Percentiles rank a stretch among this genome's conserved stretches.
phyloP scores from a whole-genome alignment of 1,140 invertebrate species.

The Dysdera silvatica region DNA sequence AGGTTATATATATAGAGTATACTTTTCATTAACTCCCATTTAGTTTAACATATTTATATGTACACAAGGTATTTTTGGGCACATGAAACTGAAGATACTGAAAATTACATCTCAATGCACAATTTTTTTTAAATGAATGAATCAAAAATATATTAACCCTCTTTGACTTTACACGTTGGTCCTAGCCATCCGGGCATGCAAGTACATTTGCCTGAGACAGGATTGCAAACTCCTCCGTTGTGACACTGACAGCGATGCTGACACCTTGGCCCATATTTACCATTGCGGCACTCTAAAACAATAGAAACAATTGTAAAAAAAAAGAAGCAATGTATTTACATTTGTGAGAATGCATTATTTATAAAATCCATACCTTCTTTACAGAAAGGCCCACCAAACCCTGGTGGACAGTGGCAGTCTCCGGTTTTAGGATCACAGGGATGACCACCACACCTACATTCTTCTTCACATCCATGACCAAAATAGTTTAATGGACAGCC shows the following conservation, averaged over 20 bases:
- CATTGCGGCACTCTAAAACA: conserved; percentile 54
- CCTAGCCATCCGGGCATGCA: conserved; percentile 22
- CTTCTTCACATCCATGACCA: conserved; percentile 53
- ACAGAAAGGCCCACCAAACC: conserved; percentile 71
- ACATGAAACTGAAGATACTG: too few relatives aligned
- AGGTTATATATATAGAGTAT: too few relatives aligned
- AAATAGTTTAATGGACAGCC: conserved; percentile 27
- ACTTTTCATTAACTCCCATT: too few relatives aligned
- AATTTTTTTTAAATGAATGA: too few relatives aligned
- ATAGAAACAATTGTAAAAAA: not conserved
- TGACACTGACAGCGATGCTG: conserved; percentile 80
- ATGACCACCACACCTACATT: conserved; percentile 60
- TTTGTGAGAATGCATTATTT: too few relatives aligned
- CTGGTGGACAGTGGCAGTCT: conserved; percentile 75
- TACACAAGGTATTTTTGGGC: too few relatives aligned
- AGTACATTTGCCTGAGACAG: conserved; percentile 60
- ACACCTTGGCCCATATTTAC: conserved; percentile 68
- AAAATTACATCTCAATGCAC: too few relatives aligned
- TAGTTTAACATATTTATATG: too few relatives aligned
- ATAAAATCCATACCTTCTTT: conserved; percentile 51
- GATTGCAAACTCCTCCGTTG: conserved; percentile 77
- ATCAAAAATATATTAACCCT: conserved; percentile 17
- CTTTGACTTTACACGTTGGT: conserved; percentile 14
- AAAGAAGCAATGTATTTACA: not conserved
- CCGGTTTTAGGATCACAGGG: conserved; percentile 78